These are phyloP conservation scores for Megaptera novaeangliae DNA, from an alignment of 2,113 vertebrate species.

Conservation along the genomic window DNA sequence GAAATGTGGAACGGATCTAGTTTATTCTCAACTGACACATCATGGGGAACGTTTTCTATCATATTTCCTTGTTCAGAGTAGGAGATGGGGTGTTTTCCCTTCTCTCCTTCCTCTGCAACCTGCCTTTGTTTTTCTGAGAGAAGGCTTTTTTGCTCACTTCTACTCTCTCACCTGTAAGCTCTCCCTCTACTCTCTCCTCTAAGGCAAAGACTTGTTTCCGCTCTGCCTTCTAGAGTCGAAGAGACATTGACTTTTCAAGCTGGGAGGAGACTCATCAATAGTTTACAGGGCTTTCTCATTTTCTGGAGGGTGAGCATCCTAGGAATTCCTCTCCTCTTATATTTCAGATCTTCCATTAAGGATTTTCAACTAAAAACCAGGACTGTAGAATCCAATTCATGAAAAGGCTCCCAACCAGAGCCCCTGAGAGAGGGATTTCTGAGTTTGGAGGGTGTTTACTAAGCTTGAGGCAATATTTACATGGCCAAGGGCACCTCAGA, in stretches of 20 bases:
- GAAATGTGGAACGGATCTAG: conserved; percentile 28
- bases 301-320: background rate
- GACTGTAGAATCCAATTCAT: background rate
- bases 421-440: background rate
- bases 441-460: background rate
- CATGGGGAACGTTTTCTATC: conserved; percentile 20
- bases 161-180: background rate
- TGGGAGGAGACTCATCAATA: background rate
- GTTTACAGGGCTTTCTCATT: background rate
- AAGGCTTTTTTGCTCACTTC: background rate
- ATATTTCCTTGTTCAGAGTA: background rate
- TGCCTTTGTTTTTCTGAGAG: background rate
- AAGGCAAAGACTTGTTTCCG: background rate
- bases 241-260: background rate
- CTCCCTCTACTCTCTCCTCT: background rate
- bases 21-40: background rate
- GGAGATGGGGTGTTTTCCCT: background rate
- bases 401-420: background rate
- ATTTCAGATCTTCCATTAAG: background rate
- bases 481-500: no score
- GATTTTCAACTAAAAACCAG: background rate
- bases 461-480: background rate
- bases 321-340: background rate
- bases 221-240: background rate
- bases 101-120: background rate